Percentiles rank a stretch among this genome's conserved stretches.
Conservation (phyloP, 2,797 vertebrate genomes). For the Eospalax fontanierii region DNA sequence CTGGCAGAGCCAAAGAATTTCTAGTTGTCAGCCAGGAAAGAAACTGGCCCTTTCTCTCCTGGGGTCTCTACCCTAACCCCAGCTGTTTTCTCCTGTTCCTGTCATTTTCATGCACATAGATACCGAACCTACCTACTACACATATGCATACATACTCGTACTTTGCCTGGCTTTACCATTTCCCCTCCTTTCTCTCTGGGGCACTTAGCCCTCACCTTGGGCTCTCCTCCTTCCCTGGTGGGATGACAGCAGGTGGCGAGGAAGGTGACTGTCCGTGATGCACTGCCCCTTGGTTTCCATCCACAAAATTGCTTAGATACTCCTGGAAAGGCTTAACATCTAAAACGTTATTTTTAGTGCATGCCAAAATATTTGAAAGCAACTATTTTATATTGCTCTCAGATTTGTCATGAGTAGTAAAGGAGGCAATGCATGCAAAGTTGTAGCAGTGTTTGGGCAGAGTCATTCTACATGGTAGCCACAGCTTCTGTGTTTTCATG, state of each 20-base stretch:
- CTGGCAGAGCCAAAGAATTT: too few relatives aligned
- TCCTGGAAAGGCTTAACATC: constrained; percentile 32
- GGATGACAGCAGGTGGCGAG: not conserved
- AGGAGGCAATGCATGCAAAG: not conserved
- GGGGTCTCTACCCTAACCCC: too few relatives aligned
- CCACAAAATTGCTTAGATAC: not conserved
- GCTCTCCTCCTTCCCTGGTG: not conserved
- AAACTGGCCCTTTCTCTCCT: too few relatives aligned
- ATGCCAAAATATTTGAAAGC: not conserved
- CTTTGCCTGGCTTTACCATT: not conserved
- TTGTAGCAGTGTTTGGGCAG: not conserved
- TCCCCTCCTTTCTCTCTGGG: not conserved
- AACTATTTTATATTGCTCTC: not conserved
- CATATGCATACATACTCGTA: not conserved
- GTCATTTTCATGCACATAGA: not conserved
- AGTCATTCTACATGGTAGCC: not conserved
- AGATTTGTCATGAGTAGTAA: not conserved
- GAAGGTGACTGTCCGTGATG: not conserved
- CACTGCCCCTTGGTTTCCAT: not conserved
- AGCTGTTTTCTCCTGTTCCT: too few relatives aligned
- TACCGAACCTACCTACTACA: too few relatives aligned
- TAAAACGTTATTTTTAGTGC: constrained; percentile 25
- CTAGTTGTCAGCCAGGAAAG: too few relatives aligned
- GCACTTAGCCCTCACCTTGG: not conserved
- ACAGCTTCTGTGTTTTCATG: not conserved